These are phyloP conservation scores for Galemys pyrenaicus DNA, from an alignment of 2,113 vertebrate species.

Conservation along the genomic window DNA sequence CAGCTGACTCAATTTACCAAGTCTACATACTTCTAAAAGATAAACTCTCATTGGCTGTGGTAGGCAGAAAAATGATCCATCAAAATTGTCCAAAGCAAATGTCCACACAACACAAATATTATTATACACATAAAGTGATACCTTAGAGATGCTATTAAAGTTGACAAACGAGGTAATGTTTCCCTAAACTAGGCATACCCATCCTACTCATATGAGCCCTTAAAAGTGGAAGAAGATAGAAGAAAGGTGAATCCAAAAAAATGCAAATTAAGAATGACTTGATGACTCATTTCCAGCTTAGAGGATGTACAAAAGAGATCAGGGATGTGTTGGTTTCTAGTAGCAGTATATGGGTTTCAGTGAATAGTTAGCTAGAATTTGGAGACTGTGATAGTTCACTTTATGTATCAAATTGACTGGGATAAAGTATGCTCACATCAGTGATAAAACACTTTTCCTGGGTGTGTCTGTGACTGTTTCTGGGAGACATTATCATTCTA, in stretches of 20 bases:
- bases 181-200: not conserved
- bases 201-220: not conserved
- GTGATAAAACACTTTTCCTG: not conserved
- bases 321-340: not conserved
- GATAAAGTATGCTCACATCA: not conserved
- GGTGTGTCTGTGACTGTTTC: not conserved
- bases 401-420: not conserved
- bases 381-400: not conserved
- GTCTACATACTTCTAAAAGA: not conserved
- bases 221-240: not conserved
- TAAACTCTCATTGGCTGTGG: not conserved
- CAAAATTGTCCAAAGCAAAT: not conserved
- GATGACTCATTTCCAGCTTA: not conserved
- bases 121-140: not conserved
- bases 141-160: not conserved
- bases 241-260: not conserved
- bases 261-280: not conserved
- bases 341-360: not conserved
- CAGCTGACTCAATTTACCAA: not conserved
- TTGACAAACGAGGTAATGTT: not conserved
- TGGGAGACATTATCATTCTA: not conserved
- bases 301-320: not conserved
- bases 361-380: not conserved
- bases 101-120: not conserved
- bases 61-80: not conserved